Evolutionary conservation across 1,140 invertebrate species (phyloP).

Genomic region (Meloidogyne chitwoodi): DNA sequence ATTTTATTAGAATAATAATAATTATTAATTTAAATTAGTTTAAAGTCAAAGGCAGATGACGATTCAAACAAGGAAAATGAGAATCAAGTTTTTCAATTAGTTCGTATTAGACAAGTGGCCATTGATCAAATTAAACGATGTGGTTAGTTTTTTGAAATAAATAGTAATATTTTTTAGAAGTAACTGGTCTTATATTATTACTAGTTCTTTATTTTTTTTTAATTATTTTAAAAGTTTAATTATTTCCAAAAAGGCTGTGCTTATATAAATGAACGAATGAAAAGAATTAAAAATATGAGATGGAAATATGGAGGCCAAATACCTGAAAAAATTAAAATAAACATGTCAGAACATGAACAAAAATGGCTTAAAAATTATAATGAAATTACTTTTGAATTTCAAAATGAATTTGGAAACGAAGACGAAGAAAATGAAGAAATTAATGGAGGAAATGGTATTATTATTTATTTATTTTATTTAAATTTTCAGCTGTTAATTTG

Average conservation of each 20-base stretch:
- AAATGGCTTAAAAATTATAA: conserved; percentile 37
- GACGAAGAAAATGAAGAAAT: conserved; percentile 9
- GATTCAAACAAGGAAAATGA: background rate
- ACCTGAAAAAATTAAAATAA: conserved; percentile 17
- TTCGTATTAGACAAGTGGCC: conserved; percentile 22
- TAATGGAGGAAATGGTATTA: background rate
- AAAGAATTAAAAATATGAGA: conserved; percentile 32
- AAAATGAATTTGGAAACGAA: conserved; percentile 31
- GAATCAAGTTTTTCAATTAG: background rate
- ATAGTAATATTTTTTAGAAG: no score
- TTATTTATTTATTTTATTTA: background rate
- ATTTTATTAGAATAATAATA: background rate
- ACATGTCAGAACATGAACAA: conserved; percentile 33
- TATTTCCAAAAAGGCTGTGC: conserved; percentile 17
- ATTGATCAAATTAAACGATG: conserved; percentile 39
- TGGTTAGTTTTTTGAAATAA: background rate
- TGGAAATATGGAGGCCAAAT: conserved; percentile 32
- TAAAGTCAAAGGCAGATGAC: background rate
- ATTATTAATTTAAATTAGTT: background rate
- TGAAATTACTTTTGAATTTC: conserved; percentile 30
- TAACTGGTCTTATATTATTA: no score
- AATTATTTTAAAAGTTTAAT: background rate
- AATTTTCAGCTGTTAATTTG: conserved; percentile 26
- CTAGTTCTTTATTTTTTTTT: background rate
- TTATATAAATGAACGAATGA: conserved; percentile 35